These are phyloP conservation scores for Anastatus disparis DNA, from an alignment of 1,140 invertebrate species.

Conservation along the genomic window DNA sequence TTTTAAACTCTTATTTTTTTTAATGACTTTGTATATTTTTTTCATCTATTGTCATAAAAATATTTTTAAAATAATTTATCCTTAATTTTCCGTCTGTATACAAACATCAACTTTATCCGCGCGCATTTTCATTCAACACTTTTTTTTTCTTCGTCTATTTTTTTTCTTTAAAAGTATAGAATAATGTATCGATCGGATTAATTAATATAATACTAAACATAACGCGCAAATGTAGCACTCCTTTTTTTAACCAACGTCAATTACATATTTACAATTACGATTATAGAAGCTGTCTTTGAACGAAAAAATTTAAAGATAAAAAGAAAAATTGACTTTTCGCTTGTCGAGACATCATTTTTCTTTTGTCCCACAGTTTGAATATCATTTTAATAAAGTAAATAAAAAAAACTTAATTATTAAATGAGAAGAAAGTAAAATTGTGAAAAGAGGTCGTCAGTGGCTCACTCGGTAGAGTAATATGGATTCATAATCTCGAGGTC, in stretches of 20 bases:
- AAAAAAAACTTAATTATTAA: not conserved
- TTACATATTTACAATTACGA: constrained; percentile 58
- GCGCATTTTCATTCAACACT: not conserved
- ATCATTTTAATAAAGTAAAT: not conserved
- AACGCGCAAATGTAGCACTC: constrained; percentile 9
- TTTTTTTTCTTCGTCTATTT: no score
- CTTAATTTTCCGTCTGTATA: not conserved
- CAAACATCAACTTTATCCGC: not conserved
- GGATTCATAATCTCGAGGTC: no score
- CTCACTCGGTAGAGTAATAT: no score
- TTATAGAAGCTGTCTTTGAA: constrained; percentile 19
- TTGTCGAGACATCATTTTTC: not conserved
- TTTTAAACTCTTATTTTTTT: not conserved
- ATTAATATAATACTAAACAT: constrained; percentile 34
- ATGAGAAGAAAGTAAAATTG: not conserved
- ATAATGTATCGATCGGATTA: constrained; percentile 23
- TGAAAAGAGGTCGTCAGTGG: no score
- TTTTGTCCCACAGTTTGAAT: not conserved
- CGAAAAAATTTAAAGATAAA: not conserved
- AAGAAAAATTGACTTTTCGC: not conserved
- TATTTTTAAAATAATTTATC: not conserved
- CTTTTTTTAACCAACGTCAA: constrained; percentile 46
- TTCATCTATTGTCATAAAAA: no score
- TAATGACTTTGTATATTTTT: no score
- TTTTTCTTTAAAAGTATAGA: constrained; percentile 6